phyloP scores from a whole-genome alignment of 2,797 vertebrate species.

The Chromobotia macracanthus region DNA sequence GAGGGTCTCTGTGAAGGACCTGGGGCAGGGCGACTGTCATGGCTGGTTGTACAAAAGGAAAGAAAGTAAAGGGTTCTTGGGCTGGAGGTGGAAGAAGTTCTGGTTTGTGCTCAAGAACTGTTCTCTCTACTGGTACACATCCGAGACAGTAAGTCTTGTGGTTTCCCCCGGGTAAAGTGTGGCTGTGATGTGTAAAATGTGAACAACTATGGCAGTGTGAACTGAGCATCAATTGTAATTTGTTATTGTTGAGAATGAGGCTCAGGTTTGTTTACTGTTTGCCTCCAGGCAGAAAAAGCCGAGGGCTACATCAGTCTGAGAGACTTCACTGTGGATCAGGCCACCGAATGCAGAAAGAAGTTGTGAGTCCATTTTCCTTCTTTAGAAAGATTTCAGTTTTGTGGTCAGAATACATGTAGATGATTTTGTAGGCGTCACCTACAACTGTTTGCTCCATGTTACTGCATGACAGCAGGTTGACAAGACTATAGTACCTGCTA shows the following conservation, averaged over 20 bases:
- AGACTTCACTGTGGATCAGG: conserved; percentile 80
- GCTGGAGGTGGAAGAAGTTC: conserved; percentile 89
- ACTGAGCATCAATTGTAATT: not conserved
- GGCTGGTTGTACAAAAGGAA: conserved; percentile 90
- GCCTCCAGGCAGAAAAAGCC: conserved; percentile 83
- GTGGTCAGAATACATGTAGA: not conserved
- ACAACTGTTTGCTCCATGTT: not conserved
- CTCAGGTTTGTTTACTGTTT: conserved; percentile 2
- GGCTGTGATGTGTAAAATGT: not conserved
- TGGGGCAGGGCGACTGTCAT: conserved; percentile 82
- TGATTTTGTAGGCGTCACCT: not conserved
- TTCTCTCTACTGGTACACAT: conserved; percentile 86
- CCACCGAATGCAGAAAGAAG: conserved; percentile 84
- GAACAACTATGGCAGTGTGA: not conserved
- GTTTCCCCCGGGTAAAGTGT: not conserved
- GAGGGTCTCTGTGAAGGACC: conserved; percentile 86
- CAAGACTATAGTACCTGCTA: not conserved
- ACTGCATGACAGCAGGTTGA: not conserved
- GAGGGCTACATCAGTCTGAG: conserved; percentile 84
- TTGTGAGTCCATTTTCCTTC: conserved; percentile 74
- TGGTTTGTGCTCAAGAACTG: conserved; percentile 89
- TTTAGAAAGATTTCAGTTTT: not conserved
- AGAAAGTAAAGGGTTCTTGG: conserved; percentile 82
- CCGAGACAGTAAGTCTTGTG: conserved; percentile 77
- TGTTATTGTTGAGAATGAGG: not conserved